Evolutionary conservation across 2,113 vertebrate genomes (phyloP).

Genomic region (Alectura lathami): DNA sequence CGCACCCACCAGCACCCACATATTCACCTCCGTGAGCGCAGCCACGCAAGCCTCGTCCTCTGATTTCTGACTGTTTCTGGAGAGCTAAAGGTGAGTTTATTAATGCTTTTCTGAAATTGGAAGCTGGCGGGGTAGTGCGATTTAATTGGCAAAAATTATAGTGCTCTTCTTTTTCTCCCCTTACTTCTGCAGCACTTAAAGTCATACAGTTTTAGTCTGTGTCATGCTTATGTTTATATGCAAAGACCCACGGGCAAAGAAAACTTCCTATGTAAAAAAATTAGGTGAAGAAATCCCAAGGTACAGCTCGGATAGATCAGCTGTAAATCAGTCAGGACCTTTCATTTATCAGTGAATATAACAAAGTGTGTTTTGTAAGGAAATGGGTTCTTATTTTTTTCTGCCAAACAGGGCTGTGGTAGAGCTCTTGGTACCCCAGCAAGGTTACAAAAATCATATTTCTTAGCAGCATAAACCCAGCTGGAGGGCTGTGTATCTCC

Average conservation of each 20-base stretch:
- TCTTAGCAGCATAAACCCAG: neutral
- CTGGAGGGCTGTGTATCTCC: neutral
- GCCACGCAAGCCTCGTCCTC: fast-evolving
- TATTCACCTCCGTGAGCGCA: neutral
- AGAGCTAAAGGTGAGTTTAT: slow-evolving; percentile 1
- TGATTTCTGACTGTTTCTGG: fast-evolving
- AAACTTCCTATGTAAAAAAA: neutral
- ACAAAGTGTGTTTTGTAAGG: neutral
- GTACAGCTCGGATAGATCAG: fast-evolving
- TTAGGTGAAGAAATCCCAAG: neutral
- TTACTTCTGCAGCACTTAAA: fast-evolving
- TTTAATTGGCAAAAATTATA: fast-evolving
- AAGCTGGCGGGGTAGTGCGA: no score
- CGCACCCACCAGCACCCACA: neutral
- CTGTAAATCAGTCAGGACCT: fast-evolving
- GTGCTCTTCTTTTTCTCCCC: fast-evolving
- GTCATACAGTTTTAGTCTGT: fast-evolving
- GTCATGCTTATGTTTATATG: neutral
- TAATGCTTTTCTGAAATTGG: fast-evolving
- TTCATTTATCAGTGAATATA: fast-evolving
- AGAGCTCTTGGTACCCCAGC: no score
- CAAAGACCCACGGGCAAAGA: fast-evolving
- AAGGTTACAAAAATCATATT: fast-evolving
- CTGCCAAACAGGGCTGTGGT: neutral
- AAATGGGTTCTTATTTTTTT: fast-evolving